A percentile compares a stretch with the other conserved stretches of the same genome.
Evolutionary conservation across 2,888 invertebrate species (phyloP).

Genomic region (Melieria omissa): DNA sequence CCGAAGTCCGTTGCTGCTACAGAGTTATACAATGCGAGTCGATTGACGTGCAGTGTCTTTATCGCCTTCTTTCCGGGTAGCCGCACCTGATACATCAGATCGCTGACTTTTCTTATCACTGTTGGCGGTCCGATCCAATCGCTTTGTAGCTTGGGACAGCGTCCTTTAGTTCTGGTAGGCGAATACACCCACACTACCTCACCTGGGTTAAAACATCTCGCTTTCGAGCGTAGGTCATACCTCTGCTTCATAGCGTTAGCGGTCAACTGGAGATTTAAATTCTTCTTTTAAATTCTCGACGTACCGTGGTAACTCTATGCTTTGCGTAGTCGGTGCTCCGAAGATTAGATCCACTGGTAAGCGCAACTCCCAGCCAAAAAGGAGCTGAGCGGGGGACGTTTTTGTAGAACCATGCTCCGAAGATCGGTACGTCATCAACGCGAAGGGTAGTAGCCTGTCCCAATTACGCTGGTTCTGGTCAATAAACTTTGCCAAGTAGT

Average conservation of each 20-base stretch:
- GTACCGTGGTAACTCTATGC: not conserved
- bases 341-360: slow-evolving; percentile 42
- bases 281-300: not conserved
- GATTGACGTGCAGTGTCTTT: too few relatives aligned
- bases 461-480: slow-evolving; percentile 41
- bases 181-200: not conserved
- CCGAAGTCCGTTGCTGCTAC: too few relatives aligned
- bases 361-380: slow-evolving; percentile 44
- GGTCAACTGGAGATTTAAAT: not conserved
- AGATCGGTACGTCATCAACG: slow-evolving; percentile 38
- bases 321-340: slow-evolving; percentile 44
- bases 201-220: not conserved
- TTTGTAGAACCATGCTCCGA: slow-evolving; percentile 40
- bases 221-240: too few relatives aligned
- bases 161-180: not conserved
- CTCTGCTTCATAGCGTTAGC: too few relatives aligned
- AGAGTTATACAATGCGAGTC: too few relatives aligned
- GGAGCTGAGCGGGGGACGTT: slow-evolving; percentile 40
- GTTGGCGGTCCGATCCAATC: not conserved
- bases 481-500: too few relatives aligned
- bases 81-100: too few relatives aligned
- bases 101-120: not conserved
- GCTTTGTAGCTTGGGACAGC: not conserved
- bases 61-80: too few relatives aligned
- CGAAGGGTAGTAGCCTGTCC: slow-evolving; percentile 39